Base-by-base conservation (phyloP, 2,888 invertebrate species). In the Spisula subtruncata region DNA sequence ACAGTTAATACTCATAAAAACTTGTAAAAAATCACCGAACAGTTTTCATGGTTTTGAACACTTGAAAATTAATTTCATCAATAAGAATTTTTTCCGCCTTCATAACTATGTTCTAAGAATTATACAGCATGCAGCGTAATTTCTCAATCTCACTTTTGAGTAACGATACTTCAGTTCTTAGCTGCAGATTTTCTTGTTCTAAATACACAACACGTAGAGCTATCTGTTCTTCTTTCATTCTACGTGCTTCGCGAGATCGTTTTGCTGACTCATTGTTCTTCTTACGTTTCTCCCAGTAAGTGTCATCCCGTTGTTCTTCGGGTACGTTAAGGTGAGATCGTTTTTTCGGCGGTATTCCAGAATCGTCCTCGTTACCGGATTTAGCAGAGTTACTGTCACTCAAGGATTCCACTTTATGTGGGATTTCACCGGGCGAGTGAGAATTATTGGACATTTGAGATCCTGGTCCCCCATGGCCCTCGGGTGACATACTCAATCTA, bases 191-290 rank as follows among this genome's bases (percentile, higher is more conserved):
- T 91, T 96, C 96, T 91, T 96, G 95, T 91, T 97, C 96, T 10
- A 97, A 93, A 83, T 95, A 96, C 18, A 96, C 94, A 25, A 96
- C 95, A 54, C 96, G 88, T 83, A 96, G 88, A 25, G 96, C 96
- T 25, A 96, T 96, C 89, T 96, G 95, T 80, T 96, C 96, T 92
- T 97, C 97, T 89, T 97, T 96, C 93, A 94, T 94, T 35, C 97
- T 94, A 10, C 97, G 92, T 0, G 96, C 93, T 83, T 97, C 97
- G 18, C 97, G 94, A 1, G 97, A 97, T 82, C 97, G 93, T 88
- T 96, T 96, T 10, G 97, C 97, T 12, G 97, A 96, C 87, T 97
- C 97, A 91, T 97, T 97, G 93, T 97, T 97, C 93, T 97, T 96
- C 89, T 96, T 95, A n/a, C 97, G 94, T 83, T 97, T 96, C 84